phyloP scores from a whole-genome alignment of 2,797 vertebrate genomes.

The Heliangelus exortis region DNA sequence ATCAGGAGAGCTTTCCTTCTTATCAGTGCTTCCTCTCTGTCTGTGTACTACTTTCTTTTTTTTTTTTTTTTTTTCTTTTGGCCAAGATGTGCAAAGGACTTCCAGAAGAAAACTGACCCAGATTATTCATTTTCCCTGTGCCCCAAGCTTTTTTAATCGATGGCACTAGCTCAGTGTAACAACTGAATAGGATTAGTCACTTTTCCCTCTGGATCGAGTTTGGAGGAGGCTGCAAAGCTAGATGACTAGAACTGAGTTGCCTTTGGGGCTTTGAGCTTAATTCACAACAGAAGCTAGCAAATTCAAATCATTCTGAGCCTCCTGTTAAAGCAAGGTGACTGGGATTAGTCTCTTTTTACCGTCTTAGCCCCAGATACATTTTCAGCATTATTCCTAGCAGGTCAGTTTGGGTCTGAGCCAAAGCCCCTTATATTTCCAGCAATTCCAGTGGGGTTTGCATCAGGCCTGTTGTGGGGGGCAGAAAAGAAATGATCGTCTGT shows the following conservation, averaged over 20 bases:
- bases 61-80: not conserved
- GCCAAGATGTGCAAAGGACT: not conserved
- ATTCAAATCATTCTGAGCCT: constrained; percentile 17
- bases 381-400: constrained; percentile 21
- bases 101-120: constrained; percentile 6
- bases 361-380: constrained; percentile 1
- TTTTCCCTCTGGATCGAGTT: constrained; percentile 45
- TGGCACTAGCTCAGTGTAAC: not conserved
- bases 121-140: constrained; percentile 20
- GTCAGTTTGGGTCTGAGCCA: not conserved
- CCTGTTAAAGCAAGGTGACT: constrained; percentile 22
- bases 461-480: not conserved
- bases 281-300: constrained; percentile 48
- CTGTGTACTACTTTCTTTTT: not conserved
- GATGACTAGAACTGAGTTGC: constrained; percentile 8
- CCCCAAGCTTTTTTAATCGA: constrained; percentile 32
- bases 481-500: not conserved
- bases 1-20: not conserved
- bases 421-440: not conserved
- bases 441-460: not conserved
- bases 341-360: constrained; percentile 38
- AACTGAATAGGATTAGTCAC: constrained; percentile 48
- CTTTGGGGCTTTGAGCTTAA: constrained; percentile 53
- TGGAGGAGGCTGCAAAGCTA: constrained; percentile 52
- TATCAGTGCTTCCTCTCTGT: not conserved